A percentile compares a stretch with the other conserved stretches of the same genome.
Conservation (phyloP, 2,797 vertebrate species). For the Rousettus madagascariensis region DNA sequence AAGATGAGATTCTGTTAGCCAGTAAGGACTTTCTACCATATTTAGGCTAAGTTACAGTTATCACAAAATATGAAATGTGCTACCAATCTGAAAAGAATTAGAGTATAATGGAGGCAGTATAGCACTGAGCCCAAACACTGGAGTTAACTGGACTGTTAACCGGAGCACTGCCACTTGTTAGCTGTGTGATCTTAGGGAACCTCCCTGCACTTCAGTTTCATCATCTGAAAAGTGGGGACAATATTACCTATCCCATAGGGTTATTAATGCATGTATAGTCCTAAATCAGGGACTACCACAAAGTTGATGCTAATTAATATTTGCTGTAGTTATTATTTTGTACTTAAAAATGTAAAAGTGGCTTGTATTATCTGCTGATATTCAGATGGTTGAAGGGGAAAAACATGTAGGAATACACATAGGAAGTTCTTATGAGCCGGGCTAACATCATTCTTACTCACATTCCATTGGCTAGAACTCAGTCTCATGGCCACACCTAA, state of each 20-base stretch:
- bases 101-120: background rate
- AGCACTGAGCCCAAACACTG: background rate
- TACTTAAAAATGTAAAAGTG: conserved; percentile 2
- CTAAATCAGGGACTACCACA: background rate
- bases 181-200: background rate
- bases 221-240: background rate
- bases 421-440: background rate
- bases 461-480: background rate
- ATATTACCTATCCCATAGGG: background rate
- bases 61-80: background rate
- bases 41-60: background rate
- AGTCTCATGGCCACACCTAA: background rate
- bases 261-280: background rate
- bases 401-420: background rate
- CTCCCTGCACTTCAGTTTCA: background rate
- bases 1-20: background rate
- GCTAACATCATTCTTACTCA: background rate
- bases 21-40: background rate
- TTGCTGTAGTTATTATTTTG: background rate
- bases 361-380: background rate
- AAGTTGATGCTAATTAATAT: background rate
- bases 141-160: background rate
- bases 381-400: background rate
- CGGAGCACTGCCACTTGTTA: background rate
- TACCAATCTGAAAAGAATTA: background rate